Percentiles rank a stretch among this genome's conserved stretches.
These are phyloP conservation scores for Ifrita kowaldi DNA, from an alignment of 2,113 vertebrate species.

Conservation along the genomic window DNA sequence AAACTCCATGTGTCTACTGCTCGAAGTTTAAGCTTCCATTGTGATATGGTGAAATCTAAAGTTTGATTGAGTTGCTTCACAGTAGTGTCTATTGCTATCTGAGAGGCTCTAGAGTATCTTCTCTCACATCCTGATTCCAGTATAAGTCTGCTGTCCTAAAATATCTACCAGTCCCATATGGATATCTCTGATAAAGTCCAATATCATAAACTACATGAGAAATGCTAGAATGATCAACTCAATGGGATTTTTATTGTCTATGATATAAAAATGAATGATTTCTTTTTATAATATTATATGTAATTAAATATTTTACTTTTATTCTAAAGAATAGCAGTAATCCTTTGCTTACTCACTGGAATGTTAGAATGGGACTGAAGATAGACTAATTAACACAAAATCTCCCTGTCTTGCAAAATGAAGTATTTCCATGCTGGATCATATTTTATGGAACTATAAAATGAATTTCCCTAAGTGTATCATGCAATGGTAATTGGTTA, in stretches of 20 bases:
- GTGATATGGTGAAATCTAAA: background rate
- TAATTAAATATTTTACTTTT: background rate
- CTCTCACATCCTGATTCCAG: background rate
- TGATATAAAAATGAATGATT: background rate
- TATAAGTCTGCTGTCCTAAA: background rate
- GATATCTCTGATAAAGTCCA: background rate
- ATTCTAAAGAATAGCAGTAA: background rate
- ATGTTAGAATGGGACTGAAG: background rate
- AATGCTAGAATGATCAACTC: background rate
- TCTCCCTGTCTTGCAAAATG: background rate
- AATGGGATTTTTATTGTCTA: background rate
- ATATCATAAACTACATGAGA: background rate
- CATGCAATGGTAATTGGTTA: background rate
- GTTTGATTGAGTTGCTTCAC: background rate
- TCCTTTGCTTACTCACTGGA: background rate
- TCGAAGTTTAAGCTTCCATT: background rate
- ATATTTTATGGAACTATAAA: background rate
- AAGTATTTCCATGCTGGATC: background rate
- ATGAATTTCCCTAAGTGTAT: background rate
- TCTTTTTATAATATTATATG: background rate
- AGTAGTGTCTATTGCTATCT: background rate
- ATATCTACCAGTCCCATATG: rapidly evolving
- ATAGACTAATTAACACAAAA: background rate
- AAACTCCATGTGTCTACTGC: background rate
- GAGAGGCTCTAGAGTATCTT: background rate